A percentile compares a stretch with the other conserved stretches of the same genome.
Evolutionary conservation across 2,113 vertebrate genomes (phyloP).

Genomic region (Nettapus auritus): DNA sequence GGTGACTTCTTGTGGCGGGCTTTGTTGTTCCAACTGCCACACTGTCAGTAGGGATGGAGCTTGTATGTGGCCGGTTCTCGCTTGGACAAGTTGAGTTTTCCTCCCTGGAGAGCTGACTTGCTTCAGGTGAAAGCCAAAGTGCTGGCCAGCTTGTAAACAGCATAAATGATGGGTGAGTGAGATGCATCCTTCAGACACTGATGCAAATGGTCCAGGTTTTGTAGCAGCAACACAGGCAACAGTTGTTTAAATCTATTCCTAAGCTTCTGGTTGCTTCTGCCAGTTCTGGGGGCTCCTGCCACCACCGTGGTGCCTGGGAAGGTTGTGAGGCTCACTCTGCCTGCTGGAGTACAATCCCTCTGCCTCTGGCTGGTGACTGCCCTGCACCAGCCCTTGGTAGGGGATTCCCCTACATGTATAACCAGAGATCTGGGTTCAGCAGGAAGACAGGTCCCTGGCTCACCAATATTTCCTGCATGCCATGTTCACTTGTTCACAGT

Average conservation of each 20-base stretch:
- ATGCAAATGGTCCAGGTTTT: not conserved
- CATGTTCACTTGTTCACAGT: not conserved
- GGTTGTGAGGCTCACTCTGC: not conserved
- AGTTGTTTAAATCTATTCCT: not conserved
- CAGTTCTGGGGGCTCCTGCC: not conserved
- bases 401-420: accelerated
- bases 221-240: not conserved
- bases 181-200: not conserved
- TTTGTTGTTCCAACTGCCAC: not conserved
- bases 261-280: not conserved
- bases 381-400: not conserved
- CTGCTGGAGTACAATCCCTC: not conserved
- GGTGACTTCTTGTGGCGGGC: not conserved
- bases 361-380: not conserved
- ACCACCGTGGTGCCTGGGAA: not conserved
- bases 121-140: not conserved
- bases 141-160: not conserved
- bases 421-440: not conserved
- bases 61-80: not conserved
- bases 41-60: not conserved
- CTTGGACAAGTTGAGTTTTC: not conserved
- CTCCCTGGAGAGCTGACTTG: not conserved
- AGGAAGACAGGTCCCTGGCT: not conserved
- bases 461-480: accelerated
- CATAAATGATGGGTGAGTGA: not conserved